Percentiles rank a stretch among this genome's conserved stretches.
These are phyloP conservation scores for Epizoanthus fatuus DNA, from an alignment of 92 coral and sea anemone species.

Conservation along the genomic window DNA sequence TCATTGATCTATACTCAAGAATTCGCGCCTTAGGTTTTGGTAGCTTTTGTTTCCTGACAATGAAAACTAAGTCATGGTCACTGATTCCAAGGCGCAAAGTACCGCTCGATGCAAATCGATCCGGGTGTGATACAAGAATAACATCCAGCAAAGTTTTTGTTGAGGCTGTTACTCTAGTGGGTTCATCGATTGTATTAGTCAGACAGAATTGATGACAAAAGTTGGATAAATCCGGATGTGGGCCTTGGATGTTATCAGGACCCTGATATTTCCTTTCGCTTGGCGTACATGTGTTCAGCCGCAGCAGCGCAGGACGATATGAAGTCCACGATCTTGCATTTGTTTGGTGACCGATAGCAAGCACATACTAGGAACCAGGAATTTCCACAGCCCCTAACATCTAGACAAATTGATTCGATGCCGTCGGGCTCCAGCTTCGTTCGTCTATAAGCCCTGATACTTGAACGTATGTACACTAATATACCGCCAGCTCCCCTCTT, in stretches of 20 bases:
- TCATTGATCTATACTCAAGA: constrained; percentile 60
- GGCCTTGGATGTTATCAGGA: no score
- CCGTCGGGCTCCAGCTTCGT: constrained; percentile 63
- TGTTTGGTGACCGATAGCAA: neutral
- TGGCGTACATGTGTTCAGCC: no score
- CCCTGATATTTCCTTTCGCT: no score
- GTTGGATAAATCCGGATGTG: no score
- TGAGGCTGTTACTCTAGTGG: constrained; percentile 65
- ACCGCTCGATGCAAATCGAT: constrained; percentile 57
- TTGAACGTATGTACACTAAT: constrained; percentile 18
- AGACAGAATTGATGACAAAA: constrained; percentile 59
- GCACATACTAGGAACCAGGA: constrained; percentile 23
- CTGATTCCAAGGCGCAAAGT: constrained; percentile 59
- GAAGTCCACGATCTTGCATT: no score
- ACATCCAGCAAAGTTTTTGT: constrained; percentile 64
- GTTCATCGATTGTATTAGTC: constrained; percentile 59
- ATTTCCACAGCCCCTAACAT: constrained; percentile 55
- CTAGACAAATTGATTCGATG: constrained; percentile 58
- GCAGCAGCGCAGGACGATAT: no score
- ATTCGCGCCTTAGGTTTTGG: constrained; percentile 57
- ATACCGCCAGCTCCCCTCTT: neutral
- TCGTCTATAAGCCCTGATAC: constrained; percentile 34
- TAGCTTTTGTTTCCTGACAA: constrained; percentile 62
- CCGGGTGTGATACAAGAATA: constrained; percentile 72
- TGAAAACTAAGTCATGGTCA: constrained; percentile 60